Base-by-base conservation (phyloP, 2,113 vertebrate species). In the Amia ocellicauda region DNA sequence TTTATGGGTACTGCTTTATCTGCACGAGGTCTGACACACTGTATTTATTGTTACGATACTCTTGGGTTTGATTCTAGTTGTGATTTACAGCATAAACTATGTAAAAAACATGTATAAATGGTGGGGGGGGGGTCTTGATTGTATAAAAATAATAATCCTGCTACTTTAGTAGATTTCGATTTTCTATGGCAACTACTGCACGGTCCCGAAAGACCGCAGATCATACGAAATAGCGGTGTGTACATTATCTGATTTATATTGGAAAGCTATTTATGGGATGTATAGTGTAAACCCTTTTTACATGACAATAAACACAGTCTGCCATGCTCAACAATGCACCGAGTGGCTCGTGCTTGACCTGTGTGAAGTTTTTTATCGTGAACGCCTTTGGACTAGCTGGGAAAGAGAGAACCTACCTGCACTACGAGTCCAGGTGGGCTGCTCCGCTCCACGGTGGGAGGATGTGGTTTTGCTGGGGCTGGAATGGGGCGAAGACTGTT, bases 301-400 rank as follows among this genome's bases (percentile, higher is more conserved):
- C 67, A 40, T 71, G 71, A 75, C 64, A 81, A 76, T 81, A 83
- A 85, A 83, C 64, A 28, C 54, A 65, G 73, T 75, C 74, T 80
- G 74, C 60, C 74, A 81, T 31, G 51, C 60, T 66, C 0, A 9
- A 53, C 58, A 22, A 59, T 27, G 63, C 55, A 53, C 28, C 5
- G 63, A 27, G 53, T 11, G n/a, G n/a, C n/a, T 36, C 31, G 11
- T 36, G 31, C 5, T 11, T 7, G 31, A 36, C 31, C 31, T 36
- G 31, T 7, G 11, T 36, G 31, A 7, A 7, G 5, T 36, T 36
- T 36, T n/a, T n/a, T n/a, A n/a, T n/a, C n/a, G n/a, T n/a, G n/a
- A n/a, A n/a, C n/a, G n/a, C n/a, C n/a, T n/a, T n/a, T n/a, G n/a
- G n/a, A n/a, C n/a, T n/a, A n/a, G n/a, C n/a, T n/a, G n/a, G n/a